Conservation (phyloP, 2,797 vertebrate species). For the Enteromius viviparus region DNA sequence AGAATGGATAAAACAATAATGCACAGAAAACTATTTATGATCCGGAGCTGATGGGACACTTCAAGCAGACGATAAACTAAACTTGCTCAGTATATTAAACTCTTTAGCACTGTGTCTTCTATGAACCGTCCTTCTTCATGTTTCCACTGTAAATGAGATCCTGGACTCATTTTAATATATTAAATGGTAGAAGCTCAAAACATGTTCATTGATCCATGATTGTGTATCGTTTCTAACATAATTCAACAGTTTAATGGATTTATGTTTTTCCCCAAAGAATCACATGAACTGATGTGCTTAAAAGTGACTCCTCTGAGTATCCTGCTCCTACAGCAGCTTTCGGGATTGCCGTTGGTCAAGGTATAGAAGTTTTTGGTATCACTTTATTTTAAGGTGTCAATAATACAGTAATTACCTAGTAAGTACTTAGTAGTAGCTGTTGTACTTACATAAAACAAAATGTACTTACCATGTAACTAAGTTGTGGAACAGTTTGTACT, state of each 20-base stretch:
- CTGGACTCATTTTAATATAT: too few relatives aligned
- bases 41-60: slow-evolving; percentile 1
- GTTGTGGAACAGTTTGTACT: too few relatives aligned
- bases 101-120: not conserved
- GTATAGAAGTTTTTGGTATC: too few relatives aligned
- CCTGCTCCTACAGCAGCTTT: not conserved
- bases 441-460: too few relatives aligned
- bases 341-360: not conserved
- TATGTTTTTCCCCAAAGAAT: not conserved
- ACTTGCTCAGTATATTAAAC: not conserved
- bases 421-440: too few relatives aligned
- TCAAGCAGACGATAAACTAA: not conserved
- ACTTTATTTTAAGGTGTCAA: too few relatives aligned
- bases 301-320: too few relatives aligned
- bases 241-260: not conserved
- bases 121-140: not conserved
- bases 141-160: not conserved
- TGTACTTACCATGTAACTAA: too few relatives aligned
- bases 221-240: not conserved
- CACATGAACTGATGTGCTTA: not conserved
- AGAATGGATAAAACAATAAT: slow-evolving; percentile 3
- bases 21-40: not conserved
- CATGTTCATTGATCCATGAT: not conserved
- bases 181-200: not conserved
- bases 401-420: too few relatives aligned